Base-by-base conservation (phyloP, 1,140 invertebrate genomes). In the Drosophila tropicalis region DNA sequence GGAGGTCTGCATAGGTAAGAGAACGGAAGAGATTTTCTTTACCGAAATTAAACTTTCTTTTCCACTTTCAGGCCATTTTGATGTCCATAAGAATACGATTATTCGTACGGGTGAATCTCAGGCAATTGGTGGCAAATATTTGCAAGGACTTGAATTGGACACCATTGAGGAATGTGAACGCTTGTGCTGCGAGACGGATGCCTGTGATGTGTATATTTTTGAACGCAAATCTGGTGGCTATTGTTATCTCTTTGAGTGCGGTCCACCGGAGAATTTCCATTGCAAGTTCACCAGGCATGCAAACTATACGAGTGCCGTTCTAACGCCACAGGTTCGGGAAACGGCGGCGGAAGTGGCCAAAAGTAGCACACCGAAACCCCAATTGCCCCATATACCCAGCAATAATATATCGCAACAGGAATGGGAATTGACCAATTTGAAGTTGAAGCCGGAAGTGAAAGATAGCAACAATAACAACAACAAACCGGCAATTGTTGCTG, bases 171-270 rank as follows among this genome's bases (percentile, higher is more conserved):
- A 98, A 79, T 98, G 97, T 92, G 93, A 97, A 64, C 94, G 95
- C 32, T 94, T 97, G 60, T 98, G 98, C 93, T 98, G 97, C 92
- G 95, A 96, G 90, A 98, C 96, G 0, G 94, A 96, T 19, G 92
- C 94, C 55, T 98, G 98, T 91, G 97, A 98, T 92, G 97, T 98
- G 9, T 98, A 97, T 90, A 96, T 98, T 72, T 98, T 96, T 85
- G 97, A 98, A 92, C 96, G 98, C 90, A 98, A 98, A 95, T 97
- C 94, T 77, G 95, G 95, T 3, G 96, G 96, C 65, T 97, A 96
- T 83, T 98, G 97, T 92, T 98, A 98, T 90, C 93, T 98, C 29
- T 98, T 98, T 92, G 95, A 97, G 92, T 98, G 97, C 92, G 97
- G 97, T 0, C 94, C 96, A 19, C 95, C 96, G 0, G 96, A 97